A percentile compares a stretch with the other conserved stretches of the same genome.
phyloP scores from a whole-genome alignment of 2,888 invertebrate species.

The Habrosyne pyritoides region DNA sequence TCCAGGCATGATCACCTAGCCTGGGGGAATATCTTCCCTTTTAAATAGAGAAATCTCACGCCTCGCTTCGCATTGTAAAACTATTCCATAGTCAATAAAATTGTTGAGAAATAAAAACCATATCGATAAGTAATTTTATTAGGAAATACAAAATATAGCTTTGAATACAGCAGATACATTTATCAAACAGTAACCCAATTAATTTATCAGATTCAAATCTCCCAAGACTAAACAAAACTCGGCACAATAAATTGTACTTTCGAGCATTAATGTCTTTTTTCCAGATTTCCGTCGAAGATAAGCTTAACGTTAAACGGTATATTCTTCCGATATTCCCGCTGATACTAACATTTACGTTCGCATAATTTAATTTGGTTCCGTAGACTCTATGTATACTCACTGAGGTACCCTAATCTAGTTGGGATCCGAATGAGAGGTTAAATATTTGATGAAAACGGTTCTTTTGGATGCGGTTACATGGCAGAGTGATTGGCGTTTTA shows the following conservation, averaged over 20 bases:
- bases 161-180: neutral
- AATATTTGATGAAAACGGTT: neutral
- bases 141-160: no score
- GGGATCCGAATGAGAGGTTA: neutral
- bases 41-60: no score
- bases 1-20: no score
- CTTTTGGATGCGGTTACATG: neutral
- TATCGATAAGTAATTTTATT: no score
- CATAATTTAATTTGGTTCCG: neutral
- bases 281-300: neutral
- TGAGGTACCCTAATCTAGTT: neutral
- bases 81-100: no score
- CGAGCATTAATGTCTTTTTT: neutral
- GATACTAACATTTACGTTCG: neutral
- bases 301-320: neutral
- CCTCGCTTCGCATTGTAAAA: no score
- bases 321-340: neutral
- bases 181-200: neutral
- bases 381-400: neutral
- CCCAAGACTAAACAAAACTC: neutral
- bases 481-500: neutral
- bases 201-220: neutral
- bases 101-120: no score
- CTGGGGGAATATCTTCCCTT: no score
- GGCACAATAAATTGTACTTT: constrained; percentile 3